Conservation (phyloP, 2,888 invertebrate species). For the Notodonta ziczac region DNA sequence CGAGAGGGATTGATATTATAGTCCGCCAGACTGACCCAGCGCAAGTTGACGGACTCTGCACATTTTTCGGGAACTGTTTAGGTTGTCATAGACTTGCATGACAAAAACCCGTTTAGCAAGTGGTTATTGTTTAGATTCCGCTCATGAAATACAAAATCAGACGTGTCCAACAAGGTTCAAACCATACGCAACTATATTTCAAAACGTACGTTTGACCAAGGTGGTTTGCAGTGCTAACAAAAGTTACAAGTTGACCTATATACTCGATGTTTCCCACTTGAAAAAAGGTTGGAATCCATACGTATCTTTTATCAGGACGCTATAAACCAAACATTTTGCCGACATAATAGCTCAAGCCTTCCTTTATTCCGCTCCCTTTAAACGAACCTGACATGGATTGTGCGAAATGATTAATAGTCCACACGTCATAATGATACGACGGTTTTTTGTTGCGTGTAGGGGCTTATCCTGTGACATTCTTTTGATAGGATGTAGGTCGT, state of each 20-base stretch:
- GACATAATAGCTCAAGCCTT: constrained; percentile 72
- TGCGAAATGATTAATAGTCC: constrained; percentile 77
- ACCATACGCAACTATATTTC: too few species aligned
- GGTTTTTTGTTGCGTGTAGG: constrained; percentile 59
- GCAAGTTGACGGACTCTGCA: too few species aligned
- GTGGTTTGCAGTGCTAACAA: too few species aligned
- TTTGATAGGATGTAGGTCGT: constrained; percentile 66
- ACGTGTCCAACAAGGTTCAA: too few species aligned
- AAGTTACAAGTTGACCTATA: neutral
- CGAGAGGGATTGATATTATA: too few species aligned
- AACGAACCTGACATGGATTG: constrained; percentile 69
- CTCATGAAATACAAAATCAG: too few species aligned
- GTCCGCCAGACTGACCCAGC: too few species aligned
- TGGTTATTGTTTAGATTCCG: too few species aligned
- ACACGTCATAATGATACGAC: constrained; percentile 70
- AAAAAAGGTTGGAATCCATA: constrained; percentile 20
- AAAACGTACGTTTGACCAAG: too few species aligned
- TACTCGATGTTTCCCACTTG: neutral
- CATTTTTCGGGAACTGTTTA: too few species aligned
- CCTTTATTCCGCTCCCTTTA: constrained; percentile 62
- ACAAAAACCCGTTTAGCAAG: too few species aligned
- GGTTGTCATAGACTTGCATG: too few species aligned
- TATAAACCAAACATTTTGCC: constrained; percentile 62
- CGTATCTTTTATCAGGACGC: constrained; percentile 41
- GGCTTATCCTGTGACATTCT: constrained; percentile 65